These are phyloP conservation scores for Otus sunia DNA, from an alignment of 2,113 vertebrate species.

Conservation along the genomic window DNA sequence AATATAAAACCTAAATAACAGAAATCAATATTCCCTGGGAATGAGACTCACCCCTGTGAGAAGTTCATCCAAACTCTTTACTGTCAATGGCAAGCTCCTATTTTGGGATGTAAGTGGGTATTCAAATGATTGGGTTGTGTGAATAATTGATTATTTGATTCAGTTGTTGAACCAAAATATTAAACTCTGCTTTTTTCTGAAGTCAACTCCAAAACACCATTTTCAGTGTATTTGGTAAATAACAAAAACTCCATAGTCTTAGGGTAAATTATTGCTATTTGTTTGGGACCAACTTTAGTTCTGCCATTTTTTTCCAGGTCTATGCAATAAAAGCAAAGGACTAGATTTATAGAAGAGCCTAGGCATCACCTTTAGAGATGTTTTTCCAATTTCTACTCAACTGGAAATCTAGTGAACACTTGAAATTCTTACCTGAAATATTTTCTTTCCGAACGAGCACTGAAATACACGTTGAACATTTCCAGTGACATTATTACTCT, in stretches of 20 bases:
- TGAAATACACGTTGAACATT: background rate
- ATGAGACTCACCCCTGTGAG: background rate
- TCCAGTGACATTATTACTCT: background rate
- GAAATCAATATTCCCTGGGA: constrained; percentile 10
- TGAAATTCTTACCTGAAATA: background rate
- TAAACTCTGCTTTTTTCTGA: background rate
- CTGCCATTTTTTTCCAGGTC: background rate
- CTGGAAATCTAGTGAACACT: background rate
- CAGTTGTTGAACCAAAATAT: constrained; percentile 18
- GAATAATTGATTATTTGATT: constrained; percentile 21
- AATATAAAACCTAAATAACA: constrained; percentile 10
- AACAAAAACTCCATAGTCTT: background rate
- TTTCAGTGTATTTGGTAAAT: background rate
- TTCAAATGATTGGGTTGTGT: background rate
- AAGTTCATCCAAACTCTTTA: background rate
- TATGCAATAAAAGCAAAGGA: background rate
- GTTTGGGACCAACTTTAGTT: background rate
- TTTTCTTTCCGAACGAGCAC: background rate
- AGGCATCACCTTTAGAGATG: background rate
- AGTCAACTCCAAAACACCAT: background rate
- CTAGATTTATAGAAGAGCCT: background rate
- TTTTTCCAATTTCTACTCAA: background rate
- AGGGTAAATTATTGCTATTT: background rate
- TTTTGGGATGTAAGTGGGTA: background rate
- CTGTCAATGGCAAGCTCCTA: background rate